phyloP scores from a whole-genome alignment of 2,888 invertebrate genomes.

The Deroplatys truncata region DNA sequence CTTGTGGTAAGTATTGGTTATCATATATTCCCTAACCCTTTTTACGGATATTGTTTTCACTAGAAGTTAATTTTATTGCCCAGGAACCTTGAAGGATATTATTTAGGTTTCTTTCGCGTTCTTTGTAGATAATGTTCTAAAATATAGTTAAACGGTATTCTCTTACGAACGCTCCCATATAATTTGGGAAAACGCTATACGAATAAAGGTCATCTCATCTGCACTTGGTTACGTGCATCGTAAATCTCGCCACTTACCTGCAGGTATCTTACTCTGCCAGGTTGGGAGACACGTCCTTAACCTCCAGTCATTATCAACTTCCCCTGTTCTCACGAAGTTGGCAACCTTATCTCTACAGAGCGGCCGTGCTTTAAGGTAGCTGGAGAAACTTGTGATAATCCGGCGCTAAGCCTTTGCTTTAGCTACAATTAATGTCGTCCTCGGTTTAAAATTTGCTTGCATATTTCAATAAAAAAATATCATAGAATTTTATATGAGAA shows the following conservation, averaged over 20 bases:
- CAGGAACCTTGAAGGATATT: too few species aligned
- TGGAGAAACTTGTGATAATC: neutral
- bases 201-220: neutral
- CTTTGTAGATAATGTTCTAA: too few species aligned
- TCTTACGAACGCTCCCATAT: neutral
- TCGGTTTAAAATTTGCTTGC: too few species aligned
- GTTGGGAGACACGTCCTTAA: neutral
- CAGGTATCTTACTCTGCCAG: neutral
- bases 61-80: too few species aligned
- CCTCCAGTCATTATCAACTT: neutral
- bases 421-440: neutral
- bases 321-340: neutral
- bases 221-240: neutral
- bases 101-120: too few species aligned
- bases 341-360: neutral
- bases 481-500: too few species aligned
- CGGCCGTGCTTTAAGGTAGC: neutral
- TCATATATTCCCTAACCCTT: too few species aligned
- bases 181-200: neutral
- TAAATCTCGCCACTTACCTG: neutral
- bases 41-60: too few species aligned
- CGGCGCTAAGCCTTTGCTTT: neutral
- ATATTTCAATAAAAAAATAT: too few species aligned
- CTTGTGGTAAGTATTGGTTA: too few species aligned
- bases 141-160: neutral